Percentiles rank a stretch among this genome's conserved stretches.
These are phyloP conservation scores for Erannis defoliaria DNA, from an alignment of 2,888 invertebrate genomes.

Conservation along the genomic window DNA sequence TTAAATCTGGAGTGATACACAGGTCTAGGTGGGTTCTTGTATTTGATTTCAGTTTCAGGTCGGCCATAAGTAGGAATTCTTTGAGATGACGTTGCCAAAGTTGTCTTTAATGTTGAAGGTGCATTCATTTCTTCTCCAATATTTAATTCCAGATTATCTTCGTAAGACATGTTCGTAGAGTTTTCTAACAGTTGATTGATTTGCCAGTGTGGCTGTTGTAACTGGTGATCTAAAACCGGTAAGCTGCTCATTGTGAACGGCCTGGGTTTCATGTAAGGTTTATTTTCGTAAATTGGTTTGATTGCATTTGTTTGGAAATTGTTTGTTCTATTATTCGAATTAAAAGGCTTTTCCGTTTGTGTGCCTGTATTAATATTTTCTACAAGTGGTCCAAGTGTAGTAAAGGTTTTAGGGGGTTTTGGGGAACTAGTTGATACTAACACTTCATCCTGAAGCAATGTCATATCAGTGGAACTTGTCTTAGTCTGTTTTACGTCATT, in stretches of 20 bases:
- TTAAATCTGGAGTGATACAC: constrained; percentile 58
- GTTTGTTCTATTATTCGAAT: constrained; percentile 63
- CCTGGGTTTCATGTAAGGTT: constrained; percentile 70
- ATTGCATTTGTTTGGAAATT: constrained; percentile 72
- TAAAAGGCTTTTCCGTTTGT: constrained; percentile 83
- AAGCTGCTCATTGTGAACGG: constrained; percentile 74
- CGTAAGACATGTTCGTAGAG: constrained; percentile 71
- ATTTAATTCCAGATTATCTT: constrained; percentile 77
- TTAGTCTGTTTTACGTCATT: constrained; percentile 55
- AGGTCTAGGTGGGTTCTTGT: constrained; percentile 62
- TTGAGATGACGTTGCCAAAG: constrained; percentile 52
- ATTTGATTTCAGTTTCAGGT: constrained; percentile 55
- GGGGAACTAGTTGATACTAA: constrained; percentile 40
- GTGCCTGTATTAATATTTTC: constrained; percentile 73
- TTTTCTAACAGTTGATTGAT: constrained; percentile 80
- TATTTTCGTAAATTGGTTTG: constrained; percentile 68
- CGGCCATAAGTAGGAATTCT: constrained; percentile 50
- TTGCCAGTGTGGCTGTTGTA: constrained; percentile 83
- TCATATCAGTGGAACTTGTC: constrained; percentile 60
- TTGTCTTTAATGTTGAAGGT: constrained; percentile 53
- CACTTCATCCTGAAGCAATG: constrained; percentile 63
- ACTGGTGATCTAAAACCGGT: constrained; percentile 73
- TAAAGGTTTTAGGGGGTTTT: constrained; percentile 32
- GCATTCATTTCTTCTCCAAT: constrained; percentile 76
- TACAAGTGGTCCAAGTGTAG: constrained; percentile 50